Evolutionary conservation across 2,888 invertebrate genomes (phyloP), one percentile per base, ranked within the genome.

Genomic region (Clivina fossor): DNA sequence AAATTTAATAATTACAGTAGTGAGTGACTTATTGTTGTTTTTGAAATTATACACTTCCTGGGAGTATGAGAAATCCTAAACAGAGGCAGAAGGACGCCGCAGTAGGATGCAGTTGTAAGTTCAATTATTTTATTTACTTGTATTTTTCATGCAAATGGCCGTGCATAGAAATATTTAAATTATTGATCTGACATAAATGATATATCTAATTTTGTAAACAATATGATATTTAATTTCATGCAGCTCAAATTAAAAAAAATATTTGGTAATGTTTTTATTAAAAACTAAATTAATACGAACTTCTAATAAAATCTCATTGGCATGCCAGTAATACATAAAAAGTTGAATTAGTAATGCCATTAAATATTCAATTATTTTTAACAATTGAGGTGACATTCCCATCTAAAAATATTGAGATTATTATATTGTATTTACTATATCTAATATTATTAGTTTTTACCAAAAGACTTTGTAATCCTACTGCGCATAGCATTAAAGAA

Each of bases 321-420:
- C 72, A 60, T 78, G 77, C 78, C 78, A 78, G 60, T 77, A 78
- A 62, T 76, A 78, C 4, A 78, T 57, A 50, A 77, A 76, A 22
- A 78, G 65, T 64, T 78, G 78, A 1, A 75, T 71, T 35, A 78
- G 72, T 13, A 77, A 69, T 1, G 77, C 76, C 22, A 73, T 54
- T 1, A 77, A 62, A 61, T 76, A 78, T 62, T 77, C 76, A 2
- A 74, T 68, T 16, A 76, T 73, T 15, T 62, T 60, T 4, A 43
- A 49, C n/a, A 64, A 37, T 9, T 60, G 58, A 15, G 62, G 11
- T 18, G 60, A 60, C 24, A 58, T 44, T 16, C 62, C 63, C 53
- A 62, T 53, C 63, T 63, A 28, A 32, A 38, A 32, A 44, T 13
- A 38, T 47, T 18, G 4, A 28, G 15, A 56, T n/a, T 28, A 3